A percentile compares a stretch with the other conserved stretches of the same genome.
phyloP scores from a whole-genome alignment of 2,888 invertebrate genomes.

The Erebia epiphron region DNA sequence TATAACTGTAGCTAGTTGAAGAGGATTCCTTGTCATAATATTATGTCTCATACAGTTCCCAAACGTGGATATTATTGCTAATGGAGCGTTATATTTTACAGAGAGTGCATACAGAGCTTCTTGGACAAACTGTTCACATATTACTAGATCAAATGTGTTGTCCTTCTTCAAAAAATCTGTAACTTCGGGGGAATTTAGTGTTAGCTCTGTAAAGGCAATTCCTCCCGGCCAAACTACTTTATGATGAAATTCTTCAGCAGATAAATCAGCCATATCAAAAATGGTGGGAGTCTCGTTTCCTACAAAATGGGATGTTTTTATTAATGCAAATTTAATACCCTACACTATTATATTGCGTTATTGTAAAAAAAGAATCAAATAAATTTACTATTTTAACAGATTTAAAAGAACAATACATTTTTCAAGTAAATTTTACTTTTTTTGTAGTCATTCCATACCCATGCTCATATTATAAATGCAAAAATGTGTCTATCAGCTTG shows the following conservation, averaged over 20 bases:
- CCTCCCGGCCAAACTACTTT: constrained; percentile 60
- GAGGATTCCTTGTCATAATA: constrained; percentile 61
- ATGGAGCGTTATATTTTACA: constrained; percentile 68
- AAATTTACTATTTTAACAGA: not conserved
- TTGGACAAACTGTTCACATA: constrained; percentile 74
- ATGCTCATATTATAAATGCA: no score
- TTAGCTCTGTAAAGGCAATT: constrained; percentile 59
- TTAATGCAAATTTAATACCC: no score
- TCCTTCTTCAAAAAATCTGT: constrained; percentile 57
- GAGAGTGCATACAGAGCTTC: constrained; percentile 70
- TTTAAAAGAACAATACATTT: no score
- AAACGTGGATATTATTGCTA: constrained; percentile 64
- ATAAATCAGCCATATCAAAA: constrained; percentile 61
- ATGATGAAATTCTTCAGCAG: constrained; percentile 61
- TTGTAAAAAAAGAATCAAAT: not conserved
- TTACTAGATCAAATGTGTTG: constrained; percentile 68
- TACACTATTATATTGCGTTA: no score
- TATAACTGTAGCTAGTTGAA: constrained; percentile 63
- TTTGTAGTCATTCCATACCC: no score
- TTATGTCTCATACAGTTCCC: constrained; percentile 73
- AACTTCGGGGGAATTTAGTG: constrained; percentile 59
- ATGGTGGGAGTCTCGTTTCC: constrained; percentile 63
- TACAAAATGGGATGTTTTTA: constrained; percentile 44
- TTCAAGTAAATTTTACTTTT: no score
- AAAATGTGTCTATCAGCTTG: no score